Evolutionary conservation across 1,140 invertebrate species (phyloP).

Genomic region (Epicauta chinensis): DNA sequence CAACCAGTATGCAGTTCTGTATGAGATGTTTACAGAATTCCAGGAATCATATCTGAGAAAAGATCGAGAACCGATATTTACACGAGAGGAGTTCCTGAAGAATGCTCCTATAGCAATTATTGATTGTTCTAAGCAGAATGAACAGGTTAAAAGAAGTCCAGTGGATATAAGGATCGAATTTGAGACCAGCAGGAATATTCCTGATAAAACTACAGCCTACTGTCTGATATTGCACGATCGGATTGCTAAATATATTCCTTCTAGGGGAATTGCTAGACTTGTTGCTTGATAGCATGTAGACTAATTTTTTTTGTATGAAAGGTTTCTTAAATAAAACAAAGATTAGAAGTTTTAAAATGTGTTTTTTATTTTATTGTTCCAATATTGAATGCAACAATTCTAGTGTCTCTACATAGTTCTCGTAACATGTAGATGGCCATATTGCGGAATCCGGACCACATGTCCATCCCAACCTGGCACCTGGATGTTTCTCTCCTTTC

Average conservation of each 20-base stretch:
- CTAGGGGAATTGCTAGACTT: constrained; percentile 9
- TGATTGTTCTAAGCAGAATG: constrained; percentile 30
- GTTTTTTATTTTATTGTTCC: no score
- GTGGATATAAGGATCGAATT: constrained; percentile 24
- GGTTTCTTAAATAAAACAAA: no score
- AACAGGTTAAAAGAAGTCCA: constrained; percentile 4
- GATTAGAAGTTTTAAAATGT: no score
- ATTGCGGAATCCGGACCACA: no score
- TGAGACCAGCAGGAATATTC: constrained; percentile 20
- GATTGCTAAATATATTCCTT: constrained; percentile 20
- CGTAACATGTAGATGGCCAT: no score
- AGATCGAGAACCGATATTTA: constrained; percentile 8
- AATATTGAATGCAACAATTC: no score
- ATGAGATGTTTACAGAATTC: constrained; percentile 30
- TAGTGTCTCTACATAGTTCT: no score
- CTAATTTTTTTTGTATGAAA: not conserved
- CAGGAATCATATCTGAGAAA: constrained; percentile 22
- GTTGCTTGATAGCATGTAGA: not conserved
- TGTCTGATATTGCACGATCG: constrained; percentile 30
- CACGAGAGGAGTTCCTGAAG: not conserved
- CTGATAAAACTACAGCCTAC: constrained; percentile 23
- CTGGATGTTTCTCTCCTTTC: no score
- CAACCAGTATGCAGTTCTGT: constrained; percentile 18
- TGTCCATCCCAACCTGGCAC: no score
- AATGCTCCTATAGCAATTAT: constrained; percentile 24